Base-by-base conservation (phyloP, 2,797 vertebrate species). In the Acanthiza pusilla region DNA sequence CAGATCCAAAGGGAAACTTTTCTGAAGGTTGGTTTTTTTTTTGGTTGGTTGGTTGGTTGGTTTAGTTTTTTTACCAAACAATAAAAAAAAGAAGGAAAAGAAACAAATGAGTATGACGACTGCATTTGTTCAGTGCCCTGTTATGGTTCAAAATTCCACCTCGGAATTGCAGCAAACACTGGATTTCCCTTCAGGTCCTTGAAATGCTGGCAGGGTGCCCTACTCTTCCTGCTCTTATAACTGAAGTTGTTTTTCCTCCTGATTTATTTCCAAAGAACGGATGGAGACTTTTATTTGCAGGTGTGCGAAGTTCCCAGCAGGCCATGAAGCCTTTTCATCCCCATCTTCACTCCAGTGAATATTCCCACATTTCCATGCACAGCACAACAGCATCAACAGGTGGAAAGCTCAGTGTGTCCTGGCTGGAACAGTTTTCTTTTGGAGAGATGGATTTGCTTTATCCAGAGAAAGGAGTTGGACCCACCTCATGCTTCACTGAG, bases 131-230 rank as follows among this genome's bases (percentile, higher is more conserved):
- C 32, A 27, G 13, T 38, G 17, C 43, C 14, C 7, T 17, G 13
- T 4, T 0, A 0, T 16, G n/a, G 40, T 36, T 62, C 50, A 82
- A 76, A 93, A 86, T 40, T 54, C n/a, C n/a, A 1, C 40, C 36
- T 58, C 0, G 1, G 84, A 50, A 61, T 38, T 81, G 30, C 62
- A 89, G 42, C 47, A 62, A 34, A 66, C 11, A 8, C 55, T 43
- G n/a, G 38, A 25, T 70, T 79, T 62, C 40, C 55, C 30, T 58
- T 62, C 71, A 82, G 50, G 5, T 47, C 25, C 72, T 87, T 65
- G n/a, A 40, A 36, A 60, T 8, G 2, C 5, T 65, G 25, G 25
- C 42, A 34, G 26, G 19, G 7, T 15, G 32, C 50, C 30, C 42
- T n/a, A 36, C 23, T 77, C 40, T 67, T 88, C 45, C 67, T 60